Percentiles rank a stretch among this genome's conserved stretches.
Conservation (phyloP, 1,140 invertebrate species). For the Drosophila equinoxialis region DNA sequence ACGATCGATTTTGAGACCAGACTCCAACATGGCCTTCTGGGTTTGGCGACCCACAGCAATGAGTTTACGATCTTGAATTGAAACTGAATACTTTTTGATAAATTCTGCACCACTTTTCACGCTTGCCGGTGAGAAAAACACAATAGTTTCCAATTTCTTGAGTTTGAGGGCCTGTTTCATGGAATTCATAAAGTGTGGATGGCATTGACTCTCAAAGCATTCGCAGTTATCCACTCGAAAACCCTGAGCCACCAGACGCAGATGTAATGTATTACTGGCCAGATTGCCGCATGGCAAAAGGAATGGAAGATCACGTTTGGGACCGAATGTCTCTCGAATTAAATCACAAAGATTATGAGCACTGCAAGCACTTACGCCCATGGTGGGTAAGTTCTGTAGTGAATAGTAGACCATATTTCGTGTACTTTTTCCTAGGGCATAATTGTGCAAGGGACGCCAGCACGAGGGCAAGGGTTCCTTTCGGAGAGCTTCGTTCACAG, state of each 20-base stretch:
- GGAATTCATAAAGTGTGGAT: slow-evolving; percentile 78
- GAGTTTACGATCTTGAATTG: slow-evolving; percentile 39
- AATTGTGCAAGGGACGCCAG: slow-evolving; percentile 83
- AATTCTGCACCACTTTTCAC: slow-evolving; percentile 39
- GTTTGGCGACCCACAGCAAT: slow-evolving; percentile 41
- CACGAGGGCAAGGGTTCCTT: slow-evolving; percentile 73
- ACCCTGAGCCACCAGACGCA: slow-evolving; percentile 63
- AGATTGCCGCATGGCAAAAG: slow-evolving; percentile 84
- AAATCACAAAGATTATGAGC: slow-evolving; percentile 83
- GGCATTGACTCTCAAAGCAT: slow-evolving; percentile 83
- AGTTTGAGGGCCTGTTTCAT: slow-evolving; percentile 81
- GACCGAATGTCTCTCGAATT: slow-evolving; percentile 79
- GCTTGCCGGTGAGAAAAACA: slow-evolving; percentile 84
- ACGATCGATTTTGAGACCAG: slow-evolving; percentile 24
- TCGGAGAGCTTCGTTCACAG: slow-evolving; percentile 79
- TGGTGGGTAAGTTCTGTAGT: slow-evolving; percentile 77
- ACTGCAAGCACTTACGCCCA: slow-evolving; percentile 81
- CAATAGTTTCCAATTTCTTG: slow-evolving; percentile 80
- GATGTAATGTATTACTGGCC: slow-evolving; percentile 81
- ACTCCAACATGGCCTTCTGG: slow-evolving; percentile 34
- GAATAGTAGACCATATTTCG: slow-evolving; percentile 69
- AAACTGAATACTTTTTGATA: slow-evolving; percentile 35
- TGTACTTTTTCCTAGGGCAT: slow-evolving; percentile 83
- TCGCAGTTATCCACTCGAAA: slow-evolving; percentile 82
- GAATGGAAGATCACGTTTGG: slow-evolving; percentile 69